phyloP scores from a whole-genome alignment of 1,140 invertebrate genomes.

The Trialeurodes vaporariorum region DNA sequence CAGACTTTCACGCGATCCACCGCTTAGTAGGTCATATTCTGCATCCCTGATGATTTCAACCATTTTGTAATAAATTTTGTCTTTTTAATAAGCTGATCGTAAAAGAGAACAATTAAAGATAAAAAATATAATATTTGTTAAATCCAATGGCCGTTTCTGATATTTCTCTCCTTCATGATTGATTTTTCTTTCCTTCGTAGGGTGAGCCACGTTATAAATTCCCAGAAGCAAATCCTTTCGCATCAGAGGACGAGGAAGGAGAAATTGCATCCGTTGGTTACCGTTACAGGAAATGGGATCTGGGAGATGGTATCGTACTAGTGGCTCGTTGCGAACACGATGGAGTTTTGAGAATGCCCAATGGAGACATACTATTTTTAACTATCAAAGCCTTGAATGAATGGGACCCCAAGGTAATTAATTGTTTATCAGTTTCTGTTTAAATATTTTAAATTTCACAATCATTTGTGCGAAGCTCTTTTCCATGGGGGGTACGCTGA shows the following conservation, averaged over 20 bases:
- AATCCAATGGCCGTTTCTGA: too few relatives aligned
- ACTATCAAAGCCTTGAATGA: constrained; percentile 98
- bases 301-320: constrained; percentile 85
- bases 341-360: constrained; percentile 82
- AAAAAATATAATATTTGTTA: too few relatives aligned
- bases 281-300: constrained; percentile 92
- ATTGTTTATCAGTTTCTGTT: background rate
- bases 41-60: too few relatives aligned
- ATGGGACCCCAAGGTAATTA: constrained; percentile 81
- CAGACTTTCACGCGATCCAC: too few relatives aligned
- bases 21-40: too few relatives aligned
- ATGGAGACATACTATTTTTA: constrained; percentile 84
- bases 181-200: constrained; percentile 35
- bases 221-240: constrained; percentile 85
- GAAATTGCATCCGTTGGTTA: constrained; percentile 93
- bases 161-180: too few relatives aligned
- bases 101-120: too few relatives aligned
- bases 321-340: constrained; percentile 94
- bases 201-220: constrained; percentile 80
- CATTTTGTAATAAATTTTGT: too few relatives aligned
- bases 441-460: background rate
- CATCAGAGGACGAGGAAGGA: constrained; percentile 78
- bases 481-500: background rate
- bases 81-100: too few relatives aligned
- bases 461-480: background rate